Percentiles rank a stretch among this genome's conserved stretches.
Evolutionary conservation across 2,888 invertebrate genomes (phyloP).

Genomic region (Orgyia antiqua): DNA sequence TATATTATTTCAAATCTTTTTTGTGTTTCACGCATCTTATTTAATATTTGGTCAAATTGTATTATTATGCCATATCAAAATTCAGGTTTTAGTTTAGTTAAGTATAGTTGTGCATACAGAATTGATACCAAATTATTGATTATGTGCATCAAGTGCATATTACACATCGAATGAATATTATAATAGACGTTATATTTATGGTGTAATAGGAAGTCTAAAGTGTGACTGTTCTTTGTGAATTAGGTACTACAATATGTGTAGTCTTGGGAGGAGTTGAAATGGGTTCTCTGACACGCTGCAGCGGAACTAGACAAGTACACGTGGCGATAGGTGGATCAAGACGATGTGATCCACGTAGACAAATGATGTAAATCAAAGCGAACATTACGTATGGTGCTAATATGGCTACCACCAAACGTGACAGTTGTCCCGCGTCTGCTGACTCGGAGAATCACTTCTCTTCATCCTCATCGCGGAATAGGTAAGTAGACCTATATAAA

Average conservation of each 20-base stretch:
- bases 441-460: constrained; percentile 76
- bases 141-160: too few relatives aligned
- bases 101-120: too few relatives aligned
- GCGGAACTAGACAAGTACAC: background rate
- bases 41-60: too few relatives aligned
- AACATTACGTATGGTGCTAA: constrained; percentile 60
- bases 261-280: background rate
- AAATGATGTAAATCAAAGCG: constrained; percentile 47
- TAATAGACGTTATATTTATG: too few relatives aligned
- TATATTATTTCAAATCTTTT: too few relatives aligned
- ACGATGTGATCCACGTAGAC: constrained; percentile 30
- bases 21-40: too few relatives aligned
- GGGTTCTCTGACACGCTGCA: constrained; percentile 5
- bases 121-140: too few relatives aligned
- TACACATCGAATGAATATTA: too few relatives aligned
- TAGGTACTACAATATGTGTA: constrained; percentile 7
- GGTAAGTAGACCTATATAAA: constrained; percentile 87
- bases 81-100: too few relatives aligned
- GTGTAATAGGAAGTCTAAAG: constrained; percentile 4
- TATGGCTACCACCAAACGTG: constrained; percentile 47
- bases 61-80: too few relatives aligned
- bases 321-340: constrained; percentile 1
- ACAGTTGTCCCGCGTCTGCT: constrained; percentile 70
- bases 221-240: constrained; percentile 7
- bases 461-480: constrained; percentile 88